Percentiles rank a stretch among this genome's conserved stretches.
Evolutionary conservation across 2,797 vertebrate genomes (phyloP).

Genomic region (Kryptopterus vitreolus): DNA sequence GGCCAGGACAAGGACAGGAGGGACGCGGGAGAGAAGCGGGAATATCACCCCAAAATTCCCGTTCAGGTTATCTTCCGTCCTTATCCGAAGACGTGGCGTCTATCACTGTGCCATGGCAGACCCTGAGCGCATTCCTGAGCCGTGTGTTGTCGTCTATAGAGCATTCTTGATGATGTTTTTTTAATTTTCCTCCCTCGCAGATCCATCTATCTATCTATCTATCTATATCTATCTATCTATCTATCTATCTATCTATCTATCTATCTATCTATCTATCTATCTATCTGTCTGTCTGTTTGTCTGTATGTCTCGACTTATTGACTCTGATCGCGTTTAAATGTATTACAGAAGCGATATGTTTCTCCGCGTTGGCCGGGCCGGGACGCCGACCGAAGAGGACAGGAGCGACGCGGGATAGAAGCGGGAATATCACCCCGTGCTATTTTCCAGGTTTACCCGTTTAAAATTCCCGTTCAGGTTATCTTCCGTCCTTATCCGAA

Average conservation of each 20-base stretch:
- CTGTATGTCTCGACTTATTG: slow-evolving; percentile 18
- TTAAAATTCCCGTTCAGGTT: slow-evolving; percentile 3
- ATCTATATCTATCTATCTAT: too few species aligned
- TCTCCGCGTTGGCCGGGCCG: too few species aligned
- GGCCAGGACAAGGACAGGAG: too few species aligned
- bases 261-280: too few species aligned
- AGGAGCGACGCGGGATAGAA: too few species aligned
- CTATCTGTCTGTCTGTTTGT: too few species aligned
- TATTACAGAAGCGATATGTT: slow-evolving; percentile 46
- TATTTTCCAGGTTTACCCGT: not conserved
- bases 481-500: slow-evolving; percentile 24
- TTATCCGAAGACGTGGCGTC: slow-evolving; percentile 17
- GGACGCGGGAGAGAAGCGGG: too few species aligned
- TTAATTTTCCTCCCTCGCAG: slow-evolving; percentile 11
- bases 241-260: too few species aligned
- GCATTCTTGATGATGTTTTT: slow-evolving; percentile 16
- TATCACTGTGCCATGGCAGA: slow-evolving; percentile 20
- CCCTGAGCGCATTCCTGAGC: slow-evolving; percentile 39
- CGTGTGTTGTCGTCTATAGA: slow-evolving; percentile 29
- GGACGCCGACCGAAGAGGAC: too few species aligned
- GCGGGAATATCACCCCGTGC: too few species aligned
- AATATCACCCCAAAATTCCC: too few species aligned
- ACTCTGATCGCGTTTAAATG: slow-evolving; percentile 45
- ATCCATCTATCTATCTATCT: too few species aligned
- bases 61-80: slow-evolving; percentile 5